Conservation (phyloP, 2,888 invertebrate genomes). For the Torymus texanus region DNA sequence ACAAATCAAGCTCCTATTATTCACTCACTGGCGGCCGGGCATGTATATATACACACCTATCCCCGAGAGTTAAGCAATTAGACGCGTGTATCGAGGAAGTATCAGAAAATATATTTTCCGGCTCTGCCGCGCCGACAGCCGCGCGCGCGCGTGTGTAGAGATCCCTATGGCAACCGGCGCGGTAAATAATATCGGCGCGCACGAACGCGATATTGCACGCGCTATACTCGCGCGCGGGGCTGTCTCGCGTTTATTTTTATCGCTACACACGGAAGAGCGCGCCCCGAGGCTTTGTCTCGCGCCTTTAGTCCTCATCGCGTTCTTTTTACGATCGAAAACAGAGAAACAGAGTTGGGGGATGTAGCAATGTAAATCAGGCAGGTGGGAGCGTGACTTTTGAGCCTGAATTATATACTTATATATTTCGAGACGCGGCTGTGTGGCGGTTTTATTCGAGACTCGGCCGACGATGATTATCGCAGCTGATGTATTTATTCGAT, state of each 20-base stretch:
- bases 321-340: no score
- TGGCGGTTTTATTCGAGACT: background rate
- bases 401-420: constrained; percentile 15
- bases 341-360: background rate
- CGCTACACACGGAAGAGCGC: no score
- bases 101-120: constrained; percentile 49
- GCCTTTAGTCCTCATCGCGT: no score
- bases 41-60: no score
- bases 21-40: constrained; percentile 2
- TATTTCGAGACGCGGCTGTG: background rate
- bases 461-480: background rate
- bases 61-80: constrained; percentile 44
- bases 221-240: constrained; percentile 29
- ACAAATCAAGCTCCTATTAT: constrained; percentile 36
- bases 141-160: constrained; percentile 10
- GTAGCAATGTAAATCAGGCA: constrained; percentile 5
- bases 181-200: constrained; percentile 65
- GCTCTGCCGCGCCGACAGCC: constrained; percentile 34
- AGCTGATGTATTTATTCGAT: constrained; percentile 17
- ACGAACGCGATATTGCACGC: constrained; percentile 5
- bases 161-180: constrained; percentile 60
- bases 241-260: background rate
- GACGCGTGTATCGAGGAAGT: constrained; percentile 46
- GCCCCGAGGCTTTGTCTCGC: no score
- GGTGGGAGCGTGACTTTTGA: constrained; percentile 1